Evolutionary conservation across 2,888 invertebrate species (phyloP).

Genomic region (Polyploca ridens): DNA sequence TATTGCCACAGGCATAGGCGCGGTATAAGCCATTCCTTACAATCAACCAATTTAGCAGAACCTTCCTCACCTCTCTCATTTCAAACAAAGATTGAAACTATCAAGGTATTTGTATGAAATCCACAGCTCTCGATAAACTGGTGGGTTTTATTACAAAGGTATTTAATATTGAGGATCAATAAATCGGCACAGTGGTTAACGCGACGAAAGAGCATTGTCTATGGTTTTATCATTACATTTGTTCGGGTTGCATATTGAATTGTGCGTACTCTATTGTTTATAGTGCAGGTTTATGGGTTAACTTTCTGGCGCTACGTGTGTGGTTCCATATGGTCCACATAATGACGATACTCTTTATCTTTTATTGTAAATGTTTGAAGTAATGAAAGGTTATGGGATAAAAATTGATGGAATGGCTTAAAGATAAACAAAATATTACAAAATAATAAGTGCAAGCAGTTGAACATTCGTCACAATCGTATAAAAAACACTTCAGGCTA

Average conservation of each 20-base stretch:
- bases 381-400: no score
- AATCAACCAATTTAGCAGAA: slow-evolving; percentile 45
- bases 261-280: slow-evolving; percentile 80
- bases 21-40: slow-evolving; percentile 57
- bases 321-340: slow-evolving; percentile 48
- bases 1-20: slow-evolving; percentile 69
- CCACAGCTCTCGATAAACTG: slow-evolving; percentile 50
- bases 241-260: slow-evolving; percentile 82
- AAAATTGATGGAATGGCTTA: no score
- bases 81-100: background rate
- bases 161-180: slow-evolving; percentile 75
- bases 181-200: slow-evolving; percentile 79
- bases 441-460: background rate
- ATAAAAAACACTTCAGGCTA: no score
- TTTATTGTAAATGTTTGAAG: no score
- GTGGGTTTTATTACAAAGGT: slow-evolving; percentile 68
- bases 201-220: slow-evolving; percentile 82
- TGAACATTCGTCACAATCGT: no score
- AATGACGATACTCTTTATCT: background rate
- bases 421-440: no score
- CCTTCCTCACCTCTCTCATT: slow-evolving; percentile 32
- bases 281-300: slow-evolving; percentile 35
- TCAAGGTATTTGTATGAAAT: slow-evolving; percentile 20
- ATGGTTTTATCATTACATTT: slow-evolving; percentile 79
- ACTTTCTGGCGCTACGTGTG: slow-evolving; percentile 69